phyloP scores from a whole-genome alignment of 1,140 invertebrate species.

The Helicorthomorpha holstii region DNA sequence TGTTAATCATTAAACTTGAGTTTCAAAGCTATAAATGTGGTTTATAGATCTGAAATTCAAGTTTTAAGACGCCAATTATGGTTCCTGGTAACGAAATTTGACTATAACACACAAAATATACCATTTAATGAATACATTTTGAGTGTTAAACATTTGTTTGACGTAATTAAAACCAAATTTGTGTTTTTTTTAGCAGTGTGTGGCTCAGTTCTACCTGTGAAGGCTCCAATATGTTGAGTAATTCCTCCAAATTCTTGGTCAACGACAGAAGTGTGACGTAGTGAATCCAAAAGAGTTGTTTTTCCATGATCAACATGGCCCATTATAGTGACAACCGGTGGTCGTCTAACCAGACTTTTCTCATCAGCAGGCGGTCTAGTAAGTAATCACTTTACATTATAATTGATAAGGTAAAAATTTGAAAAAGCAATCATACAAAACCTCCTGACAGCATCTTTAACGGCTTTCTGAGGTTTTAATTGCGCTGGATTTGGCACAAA shows the following conservation, averaged over 20 bases:
- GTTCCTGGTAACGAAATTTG: too few relatives aligned
- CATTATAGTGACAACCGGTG: conserved; percentile 94
- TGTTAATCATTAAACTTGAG: too few relatives aligned
- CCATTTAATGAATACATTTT: too few relatives aligned
- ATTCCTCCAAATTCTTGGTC: conserved; percentile 95
- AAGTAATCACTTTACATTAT: conserved; percentile 13
- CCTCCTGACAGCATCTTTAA: conserved; percentile 18
- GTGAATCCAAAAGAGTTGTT: conserved; percentile 84
- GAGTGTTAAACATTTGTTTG: background rate
- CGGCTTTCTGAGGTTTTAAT: conserved; percentile 21
- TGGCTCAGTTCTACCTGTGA: too few relatives aligned
- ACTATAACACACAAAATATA: too few relatives aligned
- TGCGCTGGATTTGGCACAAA: conserved; percentile 30
- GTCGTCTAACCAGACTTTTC: conserved; percentile 41
- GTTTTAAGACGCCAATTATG: too few relatives aligned
- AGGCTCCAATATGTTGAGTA: conserved; percentile 98
- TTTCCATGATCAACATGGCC: conserved; percentile 99
- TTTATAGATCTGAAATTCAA: too few relatives aligned
- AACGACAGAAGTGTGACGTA: conserved; percentile 72
- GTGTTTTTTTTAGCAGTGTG: too few relatives aligned
- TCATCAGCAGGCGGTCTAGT: conserved; percentile 40
- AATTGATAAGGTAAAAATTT: background rate
- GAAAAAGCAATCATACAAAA: conserved; percentile 3
- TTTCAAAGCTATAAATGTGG: too few relatives aligned
- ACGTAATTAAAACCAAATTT: background rate